Evolutionary conservation across 2,113 vertebrate species (phyloP).

Genomic region (Mustelus asterias): DNA sequence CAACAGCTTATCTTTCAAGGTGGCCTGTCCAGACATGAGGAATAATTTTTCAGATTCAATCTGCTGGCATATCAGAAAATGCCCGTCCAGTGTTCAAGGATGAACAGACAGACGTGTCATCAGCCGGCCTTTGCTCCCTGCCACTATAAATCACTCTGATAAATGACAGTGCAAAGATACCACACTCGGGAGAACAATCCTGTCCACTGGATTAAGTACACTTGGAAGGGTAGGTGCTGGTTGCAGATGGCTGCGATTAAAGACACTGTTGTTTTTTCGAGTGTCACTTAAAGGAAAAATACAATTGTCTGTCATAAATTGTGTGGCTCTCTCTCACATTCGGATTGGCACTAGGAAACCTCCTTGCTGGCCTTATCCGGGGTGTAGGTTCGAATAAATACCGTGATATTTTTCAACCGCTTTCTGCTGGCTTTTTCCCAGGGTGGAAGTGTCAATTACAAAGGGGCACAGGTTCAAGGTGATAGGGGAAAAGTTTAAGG

Average conservation of each 20-base stretch:
- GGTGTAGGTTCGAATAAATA: background rate
- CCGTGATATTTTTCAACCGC: background rate
- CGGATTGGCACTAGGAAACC: background rate
- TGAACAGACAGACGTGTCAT: conserved; percentile 8
- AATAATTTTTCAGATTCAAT: background rate
- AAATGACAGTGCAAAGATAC: background rate
- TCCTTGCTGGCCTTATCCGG: background rate
- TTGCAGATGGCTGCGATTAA: background rate
- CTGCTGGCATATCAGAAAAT: background rate
- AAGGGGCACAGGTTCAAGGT: no score
- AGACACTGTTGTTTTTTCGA: background rate
- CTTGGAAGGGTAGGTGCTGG: background rate
- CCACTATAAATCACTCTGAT: conserved; percentile 18
- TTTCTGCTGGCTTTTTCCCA: background rate
- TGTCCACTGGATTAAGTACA: background rate
- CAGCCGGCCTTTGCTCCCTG: background rate
- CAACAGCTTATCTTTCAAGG: background rate
- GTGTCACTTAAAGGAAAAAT: background rate
- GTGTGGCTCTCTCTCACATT: background rate
- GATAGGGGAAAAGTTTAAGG: no score
- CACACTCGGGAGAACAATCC: background rate
- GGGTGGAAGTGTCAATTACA: no score
- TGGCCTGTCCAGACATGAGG: background rate
- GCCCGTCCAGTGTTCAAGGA: background rate
- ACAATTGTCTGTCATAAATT: background rate